Conservation (phyloP, 2,113 vertebrate genomes). For the Protomyctophum bolini region DNA sequence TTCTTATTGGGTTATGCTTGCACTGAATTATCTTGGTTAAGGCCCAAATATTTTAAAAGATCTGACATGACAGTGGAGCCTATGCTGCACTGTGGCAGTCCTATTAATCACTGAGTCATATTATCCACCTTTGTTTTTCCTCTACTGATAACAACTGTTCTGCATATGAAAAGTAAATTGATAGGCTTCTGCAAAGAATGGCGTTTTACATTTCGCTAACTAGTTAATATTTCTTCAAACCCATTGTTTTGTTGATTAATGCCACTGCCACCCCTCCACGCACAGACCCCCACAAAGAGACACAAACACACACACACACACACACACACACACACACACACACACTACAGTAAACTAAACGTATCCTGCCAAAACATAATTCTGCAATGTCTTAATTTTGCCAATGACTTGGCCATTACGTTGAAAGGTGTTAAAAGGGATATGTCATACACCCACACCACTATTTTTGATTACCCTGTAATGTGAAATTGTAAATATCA, state of each 20-base stretch:
- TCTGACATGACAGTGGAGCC: conserved; percentile 17
- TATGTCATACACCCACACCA: no score
- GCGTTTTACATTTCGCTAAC: conserved; percentile 21
- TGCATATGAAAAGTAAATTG: conserved; percentile 62
- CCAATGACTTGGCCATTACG: no score
- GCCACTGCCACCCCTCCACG: background rate
- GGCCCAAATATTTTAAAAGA: conserved; percentile 49
- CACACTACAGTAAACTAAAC: no score
- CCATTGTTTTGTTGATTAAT: conserved; percentile 62
- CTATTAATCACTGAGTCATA: conserved; percentile 62
- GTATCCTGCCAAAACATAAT: no score
- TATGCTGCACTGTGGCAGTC: conserved; percentile 2
- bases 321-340: no score
- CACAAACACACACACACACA: no score
- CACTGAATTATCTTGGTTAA: background rate
- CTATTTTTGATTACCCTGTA: no score
- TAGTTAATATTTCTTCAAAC: conserved; percentile 54
- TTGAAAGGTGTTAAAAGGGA: no score
- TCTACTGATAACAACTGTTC: conserved; percentile 34
- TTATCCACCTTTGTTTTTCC: conserved; percentile 39
- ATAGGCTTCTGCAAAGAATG: conserved; percentile 34
- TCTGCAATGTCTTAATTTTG: no score
- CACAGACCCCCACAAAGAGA: background rate
- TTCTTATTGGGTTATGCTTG: background rate
- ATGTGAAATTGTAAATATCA: no score